Percentiles rank a stretch among this genome's conserved stretches.
phyloP scores from a whole-genome alignment of 1,140 invertebrate species.

The Brachionus rubens region DNA sequence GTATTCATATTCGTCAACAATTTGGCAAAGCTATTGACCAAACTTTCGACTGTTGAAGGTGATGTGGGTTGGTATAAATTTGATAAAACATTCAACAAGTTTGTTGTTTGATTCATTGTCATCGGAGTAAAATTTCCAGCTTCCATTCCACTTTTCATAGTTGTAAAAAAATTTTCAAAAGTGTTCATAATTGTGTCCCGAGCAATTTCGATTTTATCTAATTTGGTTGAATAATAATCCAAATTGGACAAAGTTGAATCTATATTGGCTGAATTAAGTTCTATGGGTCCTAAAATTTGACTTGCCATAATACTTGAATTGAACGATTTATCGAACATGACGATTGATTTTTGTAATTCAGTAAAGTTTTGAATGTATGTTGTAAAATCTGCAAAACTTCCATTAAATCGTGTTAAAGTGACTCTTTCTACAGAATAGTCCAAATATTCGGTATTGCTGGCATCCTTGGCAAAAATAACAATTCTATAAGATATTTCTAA shows the following conservation, averaged over 20 bases:
- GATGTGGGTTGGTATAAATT: not conserved
- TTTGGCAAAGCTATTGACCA: not conserved
- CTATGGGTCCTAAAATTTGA: not conserved
- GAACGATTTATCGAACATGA: slow-evolving; percentile 2
- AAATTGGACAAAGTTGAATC: not conserved
- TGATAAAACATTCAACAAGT: slow-evolving; percentile 7
- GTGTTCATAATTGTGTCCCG: not conserved
- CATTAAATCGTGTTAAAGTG: not conserved
- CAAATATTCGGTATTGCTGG: not conserved
- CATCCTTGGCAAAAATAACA: not conserved
- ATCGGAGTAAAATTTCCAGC: not conserved
- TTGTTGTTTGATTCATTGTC: not conserved
- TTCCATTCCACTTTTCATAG: not conserved
- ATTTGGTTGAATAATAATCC: slow-evolving; percentile 17
- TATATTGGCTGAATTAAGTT: not conserved
- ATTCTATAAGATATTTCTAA: not conserved
- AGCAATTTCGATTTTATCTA: not conserved
- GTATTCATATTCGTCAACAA: not conserved
- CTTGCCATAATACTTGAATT: not conserved
- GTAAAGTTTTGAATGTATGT: not conserved
- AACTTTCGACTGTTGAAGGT: not conserved
- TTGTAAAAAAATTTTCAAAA: not conserved
- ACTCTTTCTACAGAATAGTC: not conserved
- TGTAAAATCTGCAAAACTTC: not conserved
- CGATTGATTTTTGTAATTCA: not conserved